Conservation (phyloP, 1,140 invertebrate genomes). For the Drosophila ogumai region DNA sequence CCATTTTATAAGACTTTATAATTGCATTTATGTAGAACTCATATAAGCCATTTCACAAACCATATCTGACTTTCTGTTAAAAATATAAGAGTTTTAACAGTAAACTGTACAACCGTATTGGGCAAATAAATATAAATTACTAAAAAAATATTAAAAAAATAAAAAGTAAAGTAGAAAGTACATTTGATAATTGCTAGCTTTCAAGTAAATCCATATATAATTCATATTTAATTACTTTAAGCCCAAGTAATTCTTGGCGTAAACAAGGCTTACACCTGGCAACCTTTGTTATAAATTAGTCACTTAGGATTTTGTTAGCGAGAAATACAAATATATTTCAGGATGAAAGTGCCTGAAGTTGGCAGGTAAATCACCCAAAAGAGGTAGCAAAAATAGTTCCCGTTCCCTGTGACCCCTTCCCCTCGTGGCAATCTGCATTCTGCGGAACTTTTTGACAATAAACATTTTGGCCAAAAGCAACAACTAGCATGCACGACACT, state of each 20-base stretch:
- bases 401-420: background rate
- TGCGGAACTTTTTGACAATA: constrained; percentile 61
- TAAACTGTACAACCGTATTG: too few relatives aligned
- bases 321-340: constrained; percentile 9
- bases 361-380: constrained; percentile 1
- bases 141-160: background rate
- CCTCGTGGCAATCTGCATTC: constrained; percentile 28
- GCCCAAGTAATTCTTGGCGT: background rate
- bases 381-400: background rate
- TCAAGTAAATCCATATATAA: background rate
- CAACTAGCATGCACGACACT: constrained; percentile 37
- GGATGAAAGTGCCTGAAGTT: constrained; percentile 1
- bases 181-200: too few relatives aligned
- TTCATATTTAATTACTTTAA: constrained; percentile 1
- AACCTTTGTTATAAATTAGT: background rate
- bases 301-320: constrained; percentile 1
- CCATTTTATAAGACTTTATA: background rate
- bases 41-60: background rate
- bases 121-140: background rate
- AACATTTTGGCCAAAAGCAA: constrained; percentile 69
- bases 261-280: background rate
- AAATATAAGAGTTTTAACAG: background rate
- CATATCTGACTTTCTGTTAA: background rate
- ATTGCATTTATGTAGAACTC: too few relatives aligned
- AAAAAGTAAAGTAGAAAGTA: background rate